Evolutionary conservation across 1,140 invertebrate species (phyloP), one percentile per base, ranked within the genome.

Genomic region (Ips typographus): DNA sequence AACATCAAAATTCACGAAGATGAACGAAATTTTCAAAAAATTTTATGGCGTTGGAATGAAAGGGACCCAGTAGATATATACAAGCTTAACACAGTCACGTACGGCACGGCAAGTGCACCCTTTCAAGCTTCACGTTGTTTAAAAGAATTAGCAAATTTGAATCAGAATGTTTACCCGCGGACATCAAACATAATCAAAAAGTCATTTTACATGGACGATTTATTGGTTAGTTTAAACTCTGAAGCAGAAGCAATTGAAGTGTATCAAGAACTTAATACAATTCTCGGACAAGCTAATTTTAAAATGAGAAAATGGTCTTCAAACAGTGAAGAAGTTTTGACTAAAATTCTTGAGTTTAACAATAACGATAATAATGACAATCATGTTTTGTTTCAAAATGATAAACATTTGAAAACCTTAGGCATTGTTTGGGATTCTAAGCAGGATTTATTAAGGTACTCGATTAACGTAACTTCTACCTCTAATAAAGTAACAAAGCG

Each of bases 161-260:
- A 77, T 2, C 65, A 69, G 75, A 65, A 70, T 41, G 22, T 1
- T 0, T 79, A 65, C 76, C 76, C 79, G 40, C 22, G 44, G 36
- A 77, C 74, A 53, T 60, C 74, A 22, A 62, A 75, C 67, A 68
- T 73, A 36, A 73, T 80, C 4, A 3, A 51, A 49, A 65, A 68
- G 36, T 77, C 81, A 70, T 81, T 81, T 67, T 84, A 83, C 69
- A 78, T 84, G 1, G 82, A 84, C 58, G 80, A 84, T 69, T 43
- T 81, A 2, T 56, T 83, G 2, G 58, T 41, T 22, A 60, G 58
- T 41, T 6, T 40, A 4, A 36, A 60, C 37, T 40, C 58, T 4
- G 36, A 40, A 40, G 40, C 8, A 40, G 40, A 60, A 41, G 38
- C 58, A 44, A 4, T 40, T 22, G 6, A 60, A 60, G 38, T 60